These are phyloP conservation scores for Tor tambroides DNA, from an alignment of 2,113 vertebrate genomes.

Conservation along the genomic window DNA sequence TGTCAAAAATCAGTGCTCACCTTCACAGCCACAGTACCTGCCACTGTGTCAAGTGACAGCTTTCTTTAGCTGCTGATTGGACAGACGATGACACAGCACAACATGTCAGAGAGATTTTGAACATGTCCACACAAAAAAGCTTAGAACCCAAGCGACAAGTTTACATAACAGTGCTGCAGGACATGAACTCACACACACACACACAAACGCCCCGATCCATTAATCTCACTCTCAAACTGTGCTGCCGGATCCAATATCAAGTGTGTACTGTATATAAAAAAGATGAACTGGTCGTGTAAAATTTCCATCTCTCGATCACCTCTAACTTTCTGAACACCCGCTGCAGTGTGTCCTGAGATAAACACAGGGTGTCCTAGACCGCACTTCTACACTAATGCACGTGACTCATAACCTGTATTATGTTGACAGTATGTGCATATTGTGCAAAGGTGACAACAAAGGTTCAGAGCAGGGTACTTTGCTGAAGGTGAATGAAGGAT, in stretches of 20 bases:
- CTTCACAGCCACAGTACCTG: background rate
- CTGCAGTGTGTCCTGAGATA: background rate
- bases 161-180: conserved; percentile 47
- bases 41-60: background rate
- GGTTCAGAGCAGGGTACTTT: background rate
- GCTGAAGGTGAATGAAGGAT: background rate
- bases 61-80: conserved; percentile 14
- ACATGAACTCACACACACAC: conserved; percentile 22
- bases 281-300: background rate
- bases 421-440: background rate
- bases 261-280: background rate
- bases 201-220: conserved; percentile 12
- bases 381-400: background rate
- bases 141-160: background rate
- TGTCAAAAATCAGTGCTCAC: background rate
- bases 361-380: background rate
- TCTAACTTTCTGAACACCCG: background rate
- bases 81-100: conserved; percentile 19
- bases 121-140: background rate
- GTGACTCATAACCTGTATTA: background rate
- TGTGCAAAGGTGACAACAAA: background rate
- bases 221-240: conserved; percentile 19
- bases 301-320: background rate
- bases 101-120: conserved; percentile 26
- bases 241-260: background rate